Base-by-base conservation (phyloP, 2,888 invertebrate genomes). In the Amblyjoppa proteus region DNA sequence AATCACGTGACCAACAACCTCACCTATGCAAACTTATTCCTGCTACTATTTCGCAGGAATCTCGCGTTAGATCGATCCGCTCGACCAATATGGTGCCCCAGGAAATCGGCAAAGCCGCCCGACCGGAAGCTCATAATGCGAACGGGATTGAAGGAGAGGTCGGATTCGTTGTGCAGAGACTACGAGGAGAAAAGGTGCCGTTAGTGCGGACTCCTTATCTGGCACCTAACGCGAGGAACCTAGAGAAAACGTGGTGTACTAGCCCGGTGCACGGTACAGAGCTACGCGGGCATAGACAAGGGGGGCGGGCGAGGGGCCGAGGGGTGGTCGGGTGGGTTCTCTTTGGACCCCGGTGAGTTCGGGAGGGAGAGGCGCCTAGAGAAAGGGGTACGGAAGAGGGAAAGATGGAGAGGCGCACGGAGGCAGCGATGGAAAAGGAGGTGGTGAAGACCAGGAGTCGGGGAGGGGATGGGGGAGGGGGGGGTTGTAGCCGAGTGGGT, bases 401-500 rank as follows among this genome's bases (percentile, higher is more conserved):
- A 80, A 77, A 77, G 82, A 75, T 58, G 66, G 56, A 66, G 75
- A 56, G n/a, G 78, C 25, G 78, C 25, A 69, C 75, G 66, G 71
- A 83, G 73, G 83, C 76, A 81, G 66, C 79, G 34, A 78, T 70
- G 66, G 58, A 70, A 74, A 84, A 75, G 74, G 66, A 82, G 82
- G 56, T 51, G 66, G 78, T 49, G 71, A 70, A 80, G 79, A 77
- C 38, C 51, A 20, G 81, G 73, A 81, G 81, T 64, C 45, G 81
- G 77, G 78, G 75, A 76, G 58, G 81, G 87, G 86, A 86, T 85
- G 81, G 68, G 83, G 78, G 45, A 16, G 3, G 11, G 49, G 84
- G 84, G 85, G 88, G 90, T 90, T 90, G 90, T 90, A 91, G 90
- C 90, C 90, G 89, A 92, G 93, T 93, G 92, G 92, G 92, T 92